Evolutionary conservation across 2,113 vertebrate genomes (phyloP), one percentile per base, ranked within the genome.

Genomic region (Thamnophis sirtalis): DNA sequence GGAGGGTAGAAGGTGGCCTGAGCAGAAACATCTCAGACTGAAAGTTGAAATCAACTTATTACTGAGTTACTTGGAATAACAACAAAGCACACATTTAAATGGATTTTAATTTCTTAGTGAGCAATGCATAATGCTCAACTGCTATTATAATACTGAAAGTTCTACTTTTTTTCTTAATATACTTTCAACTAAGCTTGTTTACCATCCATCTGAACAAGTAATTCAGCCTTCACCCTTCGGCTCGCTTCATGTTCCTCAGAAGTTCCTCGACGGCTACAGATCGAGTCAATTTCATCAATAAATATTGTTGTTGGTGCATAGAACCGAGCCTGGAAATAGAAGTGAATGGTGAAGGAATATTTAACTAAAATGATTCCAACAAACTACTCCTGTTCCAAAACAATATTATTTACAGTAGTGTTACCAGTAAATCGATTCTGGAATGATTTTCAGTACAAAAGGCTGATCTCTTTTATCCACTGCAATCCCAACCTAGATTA

Each of bases 171-270:
- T 48, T 38, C 33, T 63, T 68, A 58, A 58, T 3, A 53, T 21
- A 68, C 22, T 91, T 48, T 26, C 19, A 88, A 60, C 84, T 7
- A 90, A 55, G 58, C 0, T 38, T n/a, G 87, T 94, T 97, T 98
- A 99, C 99, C 99, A 38, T 99, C 99, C 99, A 99, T 99, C 11
- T 99, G 99, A 95, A 99, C 98, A 3, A 99, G 98, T 2, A 99
- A 98, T 93, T 99, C 99, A 5, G 99, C 98, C 95, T 99, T 99
- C 94, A 99, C 99, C 87, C 99, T 98, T 50, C 99, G 96, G 94
- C 99, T 99, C 89, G 99, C 99, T 95, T 99, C 99, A 0, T 99
- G 99, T 38, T 99, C 99, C 94, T 99, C 99, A 0, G 99, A 99
- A 0, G 99, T 99, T 26, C 99, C 99, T 95, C 99, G 98, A 91